phyloP scores from a whole-genome alignment of 2,888 invertebrate species.

The Ophioninae sp. region DNA sequence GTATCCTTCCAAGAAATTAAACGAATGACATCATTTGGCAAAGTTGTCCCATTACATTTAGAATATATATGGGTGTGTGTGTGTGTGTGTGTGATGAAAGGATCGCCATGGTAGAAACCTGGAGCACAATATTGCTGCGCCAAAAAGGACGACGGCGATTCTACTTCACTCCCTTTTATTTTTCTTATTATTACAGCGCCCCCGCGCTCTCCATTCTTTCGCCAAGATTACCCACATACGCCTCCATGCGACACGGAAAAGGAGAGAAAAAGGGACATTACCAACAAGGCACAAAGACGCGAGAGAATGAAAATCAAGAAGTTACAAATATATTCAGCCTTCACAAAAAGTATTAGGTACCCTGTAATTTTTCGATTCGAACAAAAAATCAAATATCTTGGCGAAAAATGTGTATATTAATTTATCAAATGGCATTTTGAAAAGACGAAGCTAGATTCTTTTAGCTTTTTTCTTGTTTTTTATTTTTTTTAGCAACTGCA shows the following conservation, averaged over 20 bases:
- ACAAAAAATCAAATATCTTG: no score
- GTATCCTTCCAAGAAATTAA: slow-evolving; percentile 76
- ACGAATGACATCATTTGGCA: slow-evolving; percentile 79
- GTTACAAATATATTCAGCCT: slow-evolving; percentile 32
- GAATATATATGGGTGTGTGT: background rate
- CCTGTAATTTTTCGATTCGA: no score
- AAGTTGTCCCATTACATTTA: slow-evolving; percentile 72
- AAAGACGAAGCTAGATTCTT: no score
- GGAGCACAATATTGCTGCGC: slow-evolving; percentile 69
- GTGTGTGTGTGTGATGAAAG: slow-evolving; percentile 29
- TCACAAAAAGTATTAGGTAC: background rate
- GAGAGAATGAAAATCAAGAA: slow-evolving; percentile 28
- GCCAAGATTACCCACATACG: slow-evolving; percentile 65
- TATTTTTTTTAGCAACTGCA: no score
- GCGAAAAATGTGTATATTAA: no score
- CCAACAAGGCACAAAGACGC: slow-evolving; percentile 7
- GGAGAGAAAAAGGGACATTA: slow-evolving; percentile 16
- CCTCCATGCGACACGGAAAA: slow-evolving; percentile 50
- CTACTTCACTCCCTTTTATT: slow-evolving; percentile 60
- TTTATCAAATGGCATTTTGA: no score
- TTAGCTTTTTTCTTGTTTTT: no score
- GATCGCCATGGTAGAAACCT: slow-evolving; percentile 54
- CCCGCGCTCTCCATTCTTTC: slow-evolving; percentile 36
- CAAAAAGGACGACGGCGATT: slow-evolving; percentile 45
- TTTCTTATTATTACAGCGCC: slow-evolving; percentile 38